phyloP scores from a whole-genome alignment of 2,113 vertebrate genomes.

The Pseudonaja textilis region DNA sequence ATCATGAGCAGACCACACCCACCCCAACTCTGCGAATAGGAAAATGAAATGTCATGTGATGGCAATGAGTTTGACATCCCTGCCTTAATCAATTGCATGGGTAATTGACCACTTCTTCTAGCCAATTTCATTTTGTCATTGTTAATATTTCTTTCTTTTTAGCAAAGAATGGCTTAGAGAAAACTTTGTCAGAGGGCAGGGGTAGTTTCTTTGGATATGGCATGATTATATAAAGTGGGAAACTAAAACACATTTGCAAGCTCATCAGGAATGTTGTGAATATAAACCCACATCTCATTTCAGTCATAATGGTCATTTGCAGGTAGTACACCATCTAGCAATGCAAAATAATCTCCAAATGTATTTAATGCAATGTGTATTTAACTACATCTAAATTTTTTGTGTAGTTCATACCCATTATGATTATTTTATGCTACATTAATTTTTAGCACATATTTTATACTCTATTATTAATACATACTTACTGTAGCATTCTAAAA shows the following conservation, averaged over 20 bases:
- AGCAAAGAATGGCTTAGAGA: background rate
- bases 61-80: too few relatives aligned
- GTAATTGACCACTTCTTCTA: background rate
- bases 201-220: background rate
- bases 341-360: slow-evolving; percentile 41
- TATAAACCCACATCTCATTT: background rate
- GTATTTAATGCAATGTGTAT: slow-evolving; percentile 34
- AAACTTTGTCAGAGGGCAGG: background rate
- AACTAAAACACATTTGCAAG: background rate
- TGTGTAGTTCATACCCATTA: slow-evolving; percentile 51
- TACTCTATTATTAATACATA: slow-evolving; percentile 63
- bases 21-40: too few relatives aligned
- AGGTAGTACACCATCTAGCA: slow-evolving; percentile 44
- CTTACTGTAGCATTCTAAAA: slow-evolving; percentile 58
- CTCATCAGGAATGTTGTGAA: background rate
- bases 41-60: too few relatives aligned
- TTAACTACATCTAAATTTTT: slow-evolving; percentile 52
- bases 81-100: background rate
- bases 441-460: slow-evolving; percentile 64
- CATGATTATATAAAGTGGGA: background rate
- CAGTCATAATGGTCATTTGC: slow-evolving; percentile 2
- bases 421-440: slow-evolving; percentile 71
- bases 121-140: background rate
- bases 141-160: background rate
- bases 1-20: too few relatives aligned